A percentile compares a stretch with the other conserved stretches of the same genome.
Conservation (phyloP, 92 coral and sea anemone genomes). For the Siderastrea radians region DNA sequence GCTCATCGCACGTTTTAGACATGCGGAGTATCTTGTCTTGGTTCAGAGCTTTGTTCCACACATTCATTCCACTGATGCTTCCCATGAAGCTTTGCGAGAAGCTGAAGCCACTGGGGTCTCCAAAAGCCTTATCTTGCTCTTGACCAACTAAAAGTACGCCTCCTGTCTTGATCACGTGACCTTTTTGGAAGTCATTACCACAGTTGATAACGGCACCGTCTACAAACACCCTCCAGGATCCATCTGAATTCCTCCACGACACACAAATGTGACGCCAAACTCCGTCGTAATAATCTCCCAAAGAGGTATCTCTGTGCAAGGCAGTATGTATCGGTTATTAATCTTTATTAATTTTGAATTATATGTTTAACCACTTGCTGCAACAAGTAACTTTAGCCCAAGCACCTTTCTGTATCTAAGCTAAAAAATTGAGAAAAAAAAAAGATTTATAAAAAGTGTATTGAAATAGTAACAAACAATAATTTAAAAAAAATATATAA, state of each 20-base stretch:
- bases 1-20: background rate
- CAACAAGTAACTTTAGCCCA: too few species aligned
- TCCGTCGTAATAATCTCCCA: conserved; percentile 9
- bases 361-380: too few species aligned
- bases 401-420: too few species aligned
- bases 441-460: too few species aligned
- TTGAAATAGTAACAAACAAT: too few species aligned
- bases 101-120: background rate
- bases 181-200: background rate
- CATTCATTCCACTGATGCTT: conserved; percentile 24
- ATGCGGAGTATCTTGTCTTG: background rate
- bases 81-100: background rate
- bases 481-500: too few species aligned
- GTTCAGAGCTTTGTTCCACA: background rate
- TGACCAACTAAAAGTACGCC: conserved; percentile 17
- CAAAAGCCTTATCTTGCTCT: conserved; percentile 1
- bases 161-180: background rate
- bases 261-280: conserved; percentile 2
- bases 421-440: too few species aligned
- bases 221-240: background rate
- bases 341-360: background rate
- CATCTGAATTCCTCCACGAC: background rate
- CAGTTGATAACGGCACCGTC: background rate
- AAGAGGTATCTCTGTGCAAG: background rate
- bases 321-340: background rate